Base-by-base conservation (phyloP, 2,797 vertebrate species). In the Danio albolineatus region DNA sequence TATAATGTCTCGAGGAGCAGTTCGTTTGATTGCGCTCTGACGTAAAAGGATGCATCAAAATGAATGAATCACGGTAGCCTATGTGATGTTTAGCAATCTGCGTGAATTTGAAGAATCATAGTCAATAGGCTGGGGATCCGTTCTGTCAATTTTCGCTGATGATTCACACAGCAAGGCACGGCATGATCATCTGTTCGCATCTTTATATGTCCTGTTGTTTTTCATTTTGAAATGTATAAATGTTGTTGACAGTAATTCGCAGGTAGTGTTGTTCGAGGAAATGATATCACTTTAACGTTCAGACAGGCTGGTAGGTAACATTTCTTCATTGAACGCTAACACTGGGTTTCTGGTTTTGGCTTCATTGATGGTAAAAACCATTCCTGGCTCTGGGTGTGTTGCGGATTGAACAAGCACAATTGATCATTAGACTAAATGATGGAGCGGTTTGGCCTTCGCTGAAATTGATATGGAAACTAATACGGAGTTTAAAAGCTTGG, bases 211-310 rank as follows among this genome's bases (percentile, higher is more conserved):
- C 14, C 59, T 21, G 59, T 72, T 69, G 60, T 16, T 38, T 70
- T 67, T 78, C 12, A 49, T 78, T 78, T 78, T 19, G 28, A 14
- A 19, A 78, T 21, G 17, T 43, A 54, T 36, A n/a, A 66, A 57
- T 57, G 43, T 71, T 41, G 28, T 67, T 12, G 53, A 43, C 19
- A 44, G 17, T 46, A 80, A 79, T 81, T 72, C 60, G 51, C 44
- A 72, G 43, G 62, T 48, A 78, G 75, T 88, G 86, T 28, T 78
- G 81, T 89, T 88, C 76, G 86, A 85, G 81, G 82, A 88, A 90
- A 88, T 86, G 80, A 90, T 61, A 84, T 85, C 86, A 89, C 89
- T 87, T 84, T 86, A 81, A 74, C 89, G 86, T 90, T 92, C 89
- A 90, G 90, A 91, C 87, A 90, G 77, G 56, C 46, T 84, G 81